Percentiles rank a stretch among this genome's conserved stretches.
phyloP scores from a whole-genome alignment of 2,888 invertebrate species.

The Heliconius sara region DNA sequence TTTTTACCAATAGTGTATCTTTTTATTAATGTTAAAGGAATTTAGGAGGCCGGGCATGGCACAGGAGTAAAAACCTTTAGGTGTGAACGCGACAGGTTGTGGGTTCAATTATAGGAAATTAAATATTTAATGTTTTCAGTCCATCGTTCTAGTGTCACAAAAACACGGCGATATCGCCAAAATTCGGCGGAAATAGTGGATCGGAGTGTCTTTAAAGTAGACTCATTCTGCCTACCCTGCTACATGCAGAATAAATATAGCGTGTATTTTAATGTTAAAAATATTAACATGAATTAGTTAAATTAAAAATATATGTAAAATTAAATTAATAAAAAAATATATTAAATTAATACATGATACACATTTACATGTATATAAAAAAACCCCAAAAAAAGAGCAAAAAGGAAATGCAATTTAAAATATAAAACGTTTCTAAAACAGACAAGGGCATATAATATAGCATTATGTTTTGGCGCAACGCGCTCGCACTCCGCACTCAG shows the following conservation, averaged over 20 bases:
- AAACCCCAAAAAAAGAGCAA: neutral
- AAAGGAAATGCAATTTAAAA: conserved; percentile 30
- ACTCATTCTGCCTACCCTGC: too few relatives aligned
- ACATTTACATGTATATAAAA: neutral
- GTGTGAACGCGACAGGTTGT: too few relatives aligned
- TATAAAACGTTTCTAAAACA: conserved; percentile 57
- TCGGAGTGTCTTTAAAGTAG: too few relatives aligned
- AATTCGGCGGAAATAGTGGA: too few relatives aligned
- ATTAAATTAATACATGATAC: neutral
- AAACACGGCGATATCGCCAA: too few relatives aligned
- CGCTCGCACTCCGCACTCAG: conserved; percentile 65
- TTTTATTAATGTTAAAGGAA: neutral
- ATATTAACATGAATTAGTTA: neutral
- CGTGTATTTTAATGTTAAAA: neutral
- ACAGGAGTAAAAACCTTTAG: too few relatives aligned
- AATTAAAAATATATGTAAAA: neutral
- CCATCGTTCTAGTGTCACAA: too few relatives aligned
- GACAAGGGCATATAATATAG: conserved; percentile 61
- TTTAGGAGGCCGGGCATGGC: neutral
- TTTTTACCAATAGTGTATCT: neutral
- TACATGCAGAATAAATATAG: too few relatives aligned
- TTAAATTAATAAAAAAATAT: neutral
- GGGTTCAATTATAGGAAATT: too few relatives aligned
- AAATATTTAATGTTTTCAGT: too few relatives aligned
- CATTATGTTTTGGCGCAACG: conserved; percentile 70